Base-by-base conservation (phyloP, 2,888 invertebrate genomes). In the Encarsia formosa region DNA sequence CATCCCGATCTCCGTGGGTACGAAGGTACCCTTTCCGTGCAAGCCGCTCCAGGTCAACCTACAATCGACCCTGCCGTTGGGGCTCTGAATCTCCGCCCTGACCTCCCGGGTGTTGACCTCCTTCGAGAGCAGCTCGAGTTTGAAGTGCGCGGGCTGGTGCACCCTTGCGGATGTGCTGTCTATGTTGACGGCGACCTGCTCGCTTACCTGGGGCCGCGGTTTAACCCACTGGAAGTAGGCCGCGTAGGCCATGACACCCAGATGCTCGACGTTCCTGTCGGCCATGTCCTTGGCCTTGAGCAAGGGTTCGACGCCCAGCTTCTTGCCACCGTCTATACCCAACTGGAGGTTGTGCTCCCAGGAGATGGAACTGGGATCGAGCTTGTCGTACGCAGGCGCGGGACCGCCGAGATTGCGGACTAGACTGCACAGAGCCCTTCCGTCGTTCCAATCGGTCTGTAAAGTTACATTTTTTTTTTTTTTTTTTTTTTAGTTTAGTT, bases 371-470 rank as follows among this genome's bases (percentile, higher is more conserved):
- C 91, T 91, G 0, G 82, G 78, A 45, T 85, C 81, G 52, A 94
- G 76, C 65, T 87, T 85, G 60, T 91, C 90, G 54, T 88, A 88
- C 8, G 87, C 85, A 1, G 88, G 86, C 1, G 91, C 87, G 1
- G 88, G 85, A 0, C 94, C 96, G 4, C 98, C 97, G 59, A 96
- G 79, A 11, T 91, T 88, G 61, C 88, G 81, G 11, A 96, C 91
- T 49, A 99, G 79, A 65, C 91, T 87, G 65, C 91, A 91, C 18
- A 95, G 81, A 0, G 88, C 86, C 63, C 85, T 83, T 2, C 98
- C 98, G 71, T 97, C 95, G 69, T 96, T 96, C 97, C 97, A 98
- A 69, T 97, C 95, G 61, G 87, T 89, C 93, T 96, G 75, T 31
- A 22, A 38, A 46, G 18, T 35, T n/a, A n/a, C n/a, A n/a, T n/a